Base-by-base conservation (phyloP, 2,113 vertebrate species). In the Lates calcarifer region DNA sequence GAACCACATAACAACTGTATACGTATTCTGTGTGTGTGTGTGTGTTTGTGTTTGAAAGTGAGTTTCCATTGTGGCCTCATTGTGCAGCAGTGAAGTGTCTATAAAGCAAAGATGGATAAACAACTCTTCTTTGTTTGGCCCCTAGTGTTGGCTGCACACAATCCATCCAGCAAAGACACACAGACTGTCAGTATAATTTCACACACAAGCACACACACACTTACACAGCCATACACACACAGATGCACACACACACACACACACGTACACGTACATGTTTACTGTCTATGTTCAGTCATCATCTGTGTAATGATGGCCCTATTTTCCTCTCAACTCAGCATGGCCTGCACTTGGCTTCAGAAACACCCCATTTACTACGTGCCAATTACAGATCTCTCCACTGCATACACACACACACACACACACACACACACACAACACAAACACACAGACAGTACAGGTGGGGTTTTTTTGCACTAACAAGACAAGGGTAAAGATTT, bases 91-190 rank as follows among this genome's bases (percentile, higher is more conserved):
- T 82, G 24, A 62, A 74, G 84, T 78, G 87, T 85, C 82, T 84
- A 56, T 75, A 74, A 86, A 82, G 65, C 76, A 75, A 68, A 79
- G 84, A 84, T 87, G 89, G 82, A 90, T 87, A 89, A 90, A 88
- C 83, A 87, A 70, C 83, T 80, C 63, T 68, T 72, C 74, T 87
- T 89, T 84, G 78, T 90, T 84, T 86, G 72, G 89, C 86, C 78
- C 26, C 75, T 24, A 77, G 77, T 20, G 13, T 51, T 82, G 76
- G 78, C 84, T 71, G 53, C 69, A 74, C 69, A 74, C 80, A 77
- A 87, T 87, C 69, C 51, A 78, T 82, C 41, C 53, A 67, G 53
- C 66, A 64, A 58, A 81, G 77, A 53, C 75, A 80, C 82, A 84
- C 64, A 66, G 15, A 63, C 57, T 63, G 58, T 83, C 65, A 68